Evolutionary conservation across 2,888 invertebrate genomes (phyloP).

Genomic region (Drosophila merina): DNA sequence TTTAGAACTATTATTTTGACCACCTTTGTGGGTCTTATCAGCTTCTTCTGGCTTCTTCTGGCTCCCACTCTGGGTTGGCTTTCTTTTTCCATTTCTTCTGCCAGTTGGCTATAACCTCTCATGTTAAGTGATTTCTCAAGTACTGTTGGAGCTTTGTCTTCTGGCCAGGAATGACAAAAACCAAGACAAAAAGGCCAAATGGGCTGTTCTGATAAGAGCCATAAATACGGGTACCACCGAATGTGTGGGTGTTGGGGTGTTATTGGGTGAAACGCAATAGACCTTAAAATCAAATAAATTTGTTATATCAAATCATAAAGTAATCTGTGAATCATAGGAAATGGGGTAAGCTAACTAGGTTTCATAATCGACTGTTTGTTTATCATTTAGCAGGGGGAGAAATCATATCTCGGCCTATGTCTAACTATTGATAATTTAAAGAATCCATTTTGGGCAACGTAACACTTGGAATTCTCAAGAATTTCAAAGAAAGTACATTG

Average conservation of each 20-base stretch:
- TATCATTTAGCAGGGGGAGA: constrained; percentile 7
- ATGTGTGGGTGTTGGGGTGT: constrained; percentile 7
- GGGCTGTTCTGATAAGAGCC: constrained; percentile 50
- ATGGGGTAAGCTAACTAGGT: constrained; percentile 23
- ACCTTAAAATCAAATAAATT: constrained; percentile 22
- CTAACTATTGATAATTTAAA: constrained; percentile 12
- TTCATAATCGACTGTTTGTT: constrained; percentile 17
- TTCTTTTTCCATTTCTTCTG: constrained; percentile 52
- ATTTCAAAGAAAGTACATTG: constrained; percentile 7
- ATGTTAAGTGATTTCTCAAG: constrained; percentile 63
- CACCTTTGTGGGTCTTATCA: constrained; percentile 51
- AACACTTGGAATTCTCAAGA: background rate
- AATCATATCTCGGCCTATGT: constrained; percentile 4
- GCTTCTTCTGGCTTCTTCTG: constrained; percentile 49
- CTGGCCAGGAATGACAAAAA: constrained; percentile 24
- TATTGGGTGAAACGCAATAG: constrained; percentile 40
- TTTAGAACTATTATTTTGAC: background rate
- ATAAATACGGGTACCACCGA: constrained; percentile 15
- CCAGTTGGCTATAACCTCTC: constrained; percentile 51
- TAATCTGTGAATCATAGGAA: constrained; percentile 28
- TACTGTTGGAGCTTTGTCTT: constrained; percentile 33
- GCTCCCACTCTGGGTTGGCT: constrained; percentile 52
- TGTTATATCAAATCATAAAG: constrained; percentile 32
- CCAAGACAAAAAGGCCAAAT: constrained; percentile 44
- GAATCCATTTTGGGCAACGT: background rate